phyloP scores from a whole-genome alignment of 2,797 vertebrate genomes.

The Phoxinus dragarum region DNA sequence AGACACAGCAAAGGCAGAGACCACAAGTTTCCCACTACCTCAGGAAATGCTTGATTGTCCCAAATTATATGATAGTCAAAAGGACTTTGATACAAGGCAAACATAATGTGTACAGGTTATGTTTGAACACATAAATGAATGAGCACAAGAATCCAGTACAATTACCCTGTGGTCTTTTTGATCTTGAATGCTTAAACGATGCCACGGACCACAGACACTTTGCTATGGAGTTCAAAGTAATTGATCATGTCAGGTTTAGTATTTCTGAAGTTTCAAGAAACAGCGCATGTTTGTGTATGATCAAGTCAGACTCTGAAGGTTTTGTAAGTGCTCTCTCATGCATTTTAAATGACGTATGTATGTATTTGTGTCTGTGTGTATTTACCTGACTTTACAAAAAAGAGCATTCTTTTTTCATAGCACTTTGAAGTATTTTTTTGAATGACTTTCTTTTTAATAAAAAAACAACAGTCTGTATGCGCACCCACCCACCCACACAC shows the following conservation, averaged over 20 bases:
- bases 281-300: constrained; percentile 12
- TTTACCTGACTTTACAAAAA: not conserved
- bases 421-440: constrained; percentile 23
- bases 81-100: not conserved
- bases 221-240: constrained; percentile 9
- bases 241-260: constrained; percentile 11
- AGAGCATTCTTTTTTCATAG: not conserved
- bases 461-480: not conserved
- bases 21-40: not conserved
- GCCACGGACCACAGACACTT: not conserved
- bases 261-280: constrained; percentile 5
- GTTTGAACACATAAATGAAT: constrained; percentile 26
- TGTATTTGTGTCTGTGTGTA: not conserved
- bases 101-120: not conserved
- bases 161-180: constrained; percentile 13
- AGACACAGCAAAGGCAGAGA: not conserved
- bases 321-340: constrained; percentile 12
- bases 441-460: not conserved
- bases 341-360: not conserved
- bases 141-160: not conserved
- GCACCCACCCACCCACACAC: not conserved
- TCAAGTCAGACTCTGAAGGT: constrained; percentile 4
- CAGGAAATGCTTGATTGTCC: not conserved
- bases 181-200: constrained; percentile 11
- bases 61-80: not conserved